These are phyloP conservation scores for Ophraella communa DNA, from an alignment of 2,888 invertebrate genomes.

Conservation along the genomic window DNA sequence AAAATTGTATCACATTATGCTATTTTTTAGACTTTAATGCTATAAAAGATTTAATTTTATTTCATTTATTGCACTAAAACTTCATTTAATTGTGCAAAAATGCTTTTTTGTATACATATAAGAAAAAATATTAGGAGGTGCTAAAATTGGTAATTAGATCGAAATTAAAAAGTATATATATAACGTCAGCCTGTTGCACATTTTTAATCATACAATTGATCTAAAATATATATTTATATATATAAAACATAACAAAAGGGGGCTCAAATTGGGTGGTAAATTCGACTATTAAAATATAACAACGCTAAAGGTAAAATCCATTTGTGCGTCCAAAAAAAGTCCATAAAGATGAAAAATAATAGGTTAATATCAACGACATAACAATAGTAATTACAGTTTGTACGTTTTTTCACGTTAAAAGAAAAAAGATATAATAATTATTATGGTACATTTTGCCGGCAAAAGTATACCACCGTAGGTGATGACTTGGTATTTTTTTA, in stretches of 20 bases:
- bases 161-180: too few species aligned
- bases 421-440: slow-evolving; percentile 11
- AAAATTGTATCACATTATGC: not conserved
- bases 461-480: slow-evolving; percentile 29
- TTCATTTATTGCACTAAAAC: too few species aligned
- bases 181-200: too few species aligned
- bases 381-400: slow-evolving; percentile 8
- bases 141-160: too few species aligned
- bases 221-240: not conserved
- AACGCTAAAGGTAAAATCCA: not conserved
- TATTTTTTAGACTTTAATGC: not conserved
- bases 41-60: too few species aligned
- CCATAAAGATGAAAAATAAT: not conserved
- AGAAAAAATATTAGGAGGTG: too few species aligned
- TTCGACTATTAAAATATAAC: not conserved
- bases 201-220: not conserved
- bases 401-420: slow-evolving; percentile 17
- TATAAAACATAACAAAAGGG: not conserved
- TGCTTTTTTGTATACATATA: too few species aligned
- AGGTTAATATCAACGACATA: not conserved
- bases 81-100: too few species aligned
- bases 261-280: too few species aligned
- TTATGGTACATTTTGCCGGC: slow-evolving; percentile 37
- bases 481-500: slow-evolving; percentile 23
- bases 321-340: not conserved